Conservation (phyloP, 2,113 vertebrate genomes). For the Catagonus wagneri region DNA sequence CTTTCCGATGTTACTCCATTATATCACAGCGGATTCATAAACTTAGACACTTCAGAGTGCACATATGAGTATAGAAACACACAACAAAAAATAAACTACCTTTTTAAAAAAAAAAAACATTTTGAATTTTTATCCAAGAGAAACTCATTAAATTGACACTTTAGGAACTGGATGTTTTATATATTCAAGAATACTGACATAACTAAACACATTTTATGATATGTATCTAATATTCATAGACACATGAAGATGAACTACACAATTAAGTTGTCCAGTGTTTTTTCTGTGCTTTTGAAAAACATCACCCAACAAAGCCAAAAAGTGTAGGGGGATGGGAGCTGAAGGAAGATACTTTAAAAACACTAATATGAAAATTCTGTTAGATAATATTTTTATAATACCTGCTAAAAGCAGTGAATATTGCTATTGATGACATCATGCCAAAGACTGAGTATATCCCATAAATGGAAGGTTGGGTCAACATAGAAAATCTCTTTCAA, state of each 20-base stretch:
- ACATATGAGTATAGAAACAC: background rate
- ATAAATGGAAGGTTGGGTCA: background rate
- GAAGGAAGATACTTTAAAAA: constrained; percentile 15
- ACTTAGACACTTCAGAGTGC: background rate
- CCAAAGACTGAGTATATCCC: background rate
- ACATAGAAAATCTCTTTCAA: constrained; percentile 24
- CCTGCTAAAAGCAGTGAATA: background rate
- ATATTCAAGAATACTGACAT: background rate
- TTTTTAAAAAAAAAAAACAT: background rate
- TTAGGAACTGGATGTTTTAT: background rate
- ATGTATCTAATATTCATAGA: background rate
- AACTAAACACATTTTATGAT: background rate
- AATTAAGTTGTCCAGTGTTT: background rate
- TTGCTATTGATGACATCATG: background rate
- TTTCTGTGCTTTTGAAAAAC: constrained; percentile 39
- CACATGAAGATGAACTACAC: background rate
- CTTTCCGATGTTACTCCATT: background rate
- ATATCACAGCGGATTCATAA: background rate
- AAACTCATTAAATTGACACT: background rate
- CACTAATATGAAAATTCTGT: background rate
- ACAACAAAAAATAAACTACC: background rate
- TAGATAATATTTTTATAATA: background rate
- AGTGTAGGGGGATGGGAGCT: background rate
- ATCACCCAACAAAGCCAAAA: background rate
- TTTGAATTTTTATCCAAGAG: background rate